Percentiles rank a stretch among this genome's conserved stretches.
Conservation (phyloP, 30 jellyfish, hydroid and myxozoan species). For the Aurelia aurita region DNA sequence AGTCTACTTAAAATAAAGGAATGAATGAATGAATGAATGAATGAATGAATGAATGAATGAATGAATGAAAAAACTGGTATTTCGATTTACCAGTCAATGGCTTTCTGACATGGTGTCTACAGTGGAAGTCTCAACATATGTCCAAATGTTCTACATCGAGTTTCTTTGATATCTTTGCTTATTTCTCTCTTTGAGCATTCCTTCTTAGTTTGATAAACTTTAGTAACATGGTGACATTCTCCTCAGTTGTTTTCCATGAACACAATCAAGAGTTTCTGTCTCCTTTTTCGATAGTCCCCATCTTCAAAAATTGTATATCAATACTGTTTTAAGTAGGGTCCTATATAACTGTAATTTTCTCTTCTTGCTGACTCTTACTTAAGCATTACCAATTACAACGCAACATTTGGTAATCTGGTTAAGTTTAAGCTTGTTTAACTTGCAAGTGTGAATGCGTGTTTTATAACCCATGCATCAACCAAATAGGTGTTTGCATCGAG, state of each 20-base stretch:
- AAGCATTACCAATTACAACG: background rate
- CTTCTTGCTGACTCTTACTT: background rate
- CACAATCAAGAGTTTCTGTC: constrained; percentile 16
- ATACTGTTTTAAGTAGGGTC: constrained; percentile 19
- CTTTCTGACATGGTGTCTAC: constrained; percentile 11
- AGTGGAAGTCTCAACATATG: constrained; percentile 15
- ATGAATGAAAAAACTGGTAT: no score
- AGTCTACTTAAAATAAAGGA: no score
- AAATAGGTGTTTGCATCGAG: background rate
- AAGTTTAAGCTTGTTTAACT: no score
- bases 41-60: no score
- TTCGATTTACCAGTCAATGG: constrained; percentile 10
- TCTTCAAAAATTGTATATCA: constrained; percentile 12
- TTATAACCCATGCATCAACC: no score
- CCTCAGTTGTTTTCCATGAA: constrained; percentile 26
- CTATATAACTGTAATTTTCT: background rate
- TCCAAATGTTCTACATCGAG: constrained; percentile 1
- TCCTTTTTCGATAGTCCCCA: constrained; percentile 37
- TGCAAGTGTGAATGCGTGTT: no score
- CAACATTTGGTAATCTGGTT: no score
- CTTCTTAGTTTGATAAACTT: constrained; percentile 20
- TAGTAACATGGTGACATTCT: constrained; percentile 25
- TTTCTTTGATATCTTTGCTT: background rate
- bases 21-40: no score
- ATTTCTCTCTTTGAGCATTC: background rate